Evolutionary conservation across 2,888 invertebrate genomes (phyloP), one percentile per base, ranked within the genome.

Genomic region (Cataglyphis altisquamis): DNA sequence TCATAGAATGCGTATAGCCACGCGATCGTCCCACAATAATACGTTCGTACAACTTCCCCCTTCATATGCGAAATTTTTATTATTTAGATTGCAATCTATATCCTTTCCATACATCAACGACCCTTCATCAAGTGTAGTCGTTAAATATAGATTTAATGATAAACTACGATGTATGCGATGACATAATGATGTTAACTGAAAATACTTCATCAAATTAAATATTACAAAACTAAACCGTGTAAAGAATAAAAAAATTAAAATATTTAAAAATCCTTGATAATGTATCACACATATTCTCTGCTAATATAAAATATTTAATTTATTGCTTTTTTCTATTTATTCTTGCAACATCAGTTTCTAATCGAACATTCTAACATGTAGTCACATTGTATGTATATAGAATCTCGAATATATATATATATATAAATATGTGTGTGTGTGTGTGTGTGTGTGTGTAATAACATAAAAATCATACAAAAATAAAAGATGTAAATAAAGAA

Each of bases 31-130:
- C 32, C 21, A 45, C 10, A 32, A 74, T 63, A 41, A 62, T 32
- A 29, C 6, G 32, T 15, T 45, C 5, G 12, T 45, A 21, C n/a
- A 45, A 62, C 60, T 45, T 62, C n/a, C 45, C 62, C 74, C 45
- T 45, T 48, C 45, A 3, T 21, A 45, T 21, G 15, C 15, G 3
- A 62, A 45, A 45, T 5, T 74, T 74, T 25, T 32, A 74, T 74
- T 74, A 74, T 74, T 74, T 32, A 74, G 15, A 63, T 74, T 74
- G 74, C 45, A 52, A 52, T 52, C 48, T 74, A 63, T 21, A 45
- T 25, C 74, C 6, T 18, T 45, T 3, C 18, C 6, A 63, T 74
- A 45, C n/a, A 45, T 15, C 29, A 39, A 72, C 5, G 1, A n/a
- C 12, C 10, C 18, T 4, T 15, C 15, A n/a, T 57, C 3, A 3